Percentiles rank a stretch among this genome's conserved stretches.
Evolutionary conservation across 2,113 vertebrate genomes (phyloP).

Genomic region (Suricata suricatta): DNA sequence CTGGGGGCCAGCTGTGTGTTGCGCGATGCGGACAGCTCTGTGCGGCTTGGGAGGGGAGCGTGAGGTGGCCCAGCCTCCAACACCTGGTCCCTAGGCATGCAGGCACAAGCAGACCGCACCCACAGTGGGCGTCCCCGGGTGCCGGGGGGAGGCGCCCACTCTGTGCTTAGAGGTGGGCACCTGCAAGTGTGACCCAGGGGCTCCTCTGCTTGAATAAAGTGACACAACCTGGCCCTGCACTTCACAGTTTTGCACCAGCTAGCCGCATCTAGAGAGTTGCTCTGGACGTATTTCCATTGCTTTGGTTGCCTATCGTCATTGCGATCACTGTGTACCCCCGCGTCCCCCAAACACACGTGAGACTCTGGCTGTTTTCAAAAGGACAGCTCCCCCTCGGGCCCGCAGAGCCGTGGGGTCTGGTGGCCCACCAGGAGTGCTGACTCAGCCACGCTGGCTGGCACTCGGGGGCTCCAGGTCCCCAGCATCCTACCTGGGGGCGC

Average conservation of each 20-base stretch:
- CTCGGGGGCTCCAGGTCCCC: rapidly evolving
- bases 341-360: background rate
- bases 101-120: rapidly evolving
- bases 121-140: background rate
- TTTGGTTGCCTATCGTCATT: background rate
- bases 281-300: background rate
- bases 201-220: background rate
- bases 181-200: background rate
- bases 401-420: background rate
- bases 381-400: background rate
- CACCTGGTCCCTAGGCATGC: rapidly evolving
- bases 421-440: rapidly evolving
- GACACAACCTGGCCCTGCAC: background rate
- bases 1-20: rapidly evolving
- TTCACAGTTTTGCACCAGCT: background rate
- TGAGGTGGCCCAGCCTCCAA: rapidly evolving
- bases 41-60: background rate
- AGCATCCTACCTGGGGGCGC: rapidly evolving
- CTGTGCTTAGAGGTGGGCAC: rapidly evolving
- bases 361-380: no score
- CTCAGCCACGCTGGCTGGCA: rapidly evolving
- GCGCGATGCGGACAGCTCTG: background rate
- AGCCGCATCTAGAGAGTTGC: background rate
- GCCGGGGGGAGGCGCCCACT: background rate
- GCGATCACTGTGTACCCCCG: background rate